Base-by-base conservation (phyloP, 2,797 vertebrate genomes). In the Leuciscus waleckii region DNA sequence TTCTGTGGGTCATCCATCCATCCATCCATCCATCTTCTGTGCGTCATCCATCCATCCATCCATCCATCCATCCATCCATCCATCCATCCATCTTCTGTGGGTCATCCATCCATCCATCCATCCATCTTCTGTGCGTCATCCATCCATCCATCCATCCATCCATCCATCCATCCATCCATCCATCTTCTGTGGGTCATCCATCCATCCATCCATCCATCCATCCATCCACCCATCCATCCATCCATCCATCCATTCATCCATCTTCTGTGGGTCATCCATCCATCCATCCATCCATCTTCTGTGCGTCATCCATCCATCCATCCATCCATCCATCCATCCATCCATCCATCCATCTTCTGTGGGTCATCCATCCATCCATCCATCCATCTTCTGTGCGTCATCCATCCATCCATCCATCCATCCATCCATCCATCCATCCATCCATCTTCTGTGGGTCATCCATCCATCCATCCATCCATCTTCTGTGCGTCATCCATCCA, bases 131-230 rank as follows among this genome's bases (percentile, higher is more conserved):
- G n/a, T n/a, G n/a, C n/a, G n/a, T n/a, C n/a, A n/a, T 37, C 65
- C 14, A 35, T 35, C 37, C 37, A 7, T 39, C 7, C 37, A 37
- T 68, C 7, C 7, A 19, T 81, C 67, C 67, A 54, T 85, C 74
- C 75, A 71, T 81, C 65, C 85, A 79, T 78, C 35, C 35, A 29
- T 29, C 29, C 29, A 29, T 29, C 29, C 29, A 29, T 29, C n/a
- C 39, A 13, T 13, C 10, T 11, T 43, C n/a, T n/a, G n/a, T n/a
- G n/a, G n/a, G n/a, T n/a, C 67, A 54, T 85, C 74, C 75, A 71
- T 81, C 65, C 85, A 79, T 78, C 35, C 35, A 35, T 35, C 35
- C 35, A 35, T 35, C 3, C 41, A 11, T 43, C 9, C 21, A 13
- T 39, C 17, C 1, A 1, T 69, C 8, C 2, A 0, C 35, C 26